Evolutionary conservation across 2,113 vertebrate species (phyloP).

Genomic region (Ornithorhynchus anatinus): DNA sequence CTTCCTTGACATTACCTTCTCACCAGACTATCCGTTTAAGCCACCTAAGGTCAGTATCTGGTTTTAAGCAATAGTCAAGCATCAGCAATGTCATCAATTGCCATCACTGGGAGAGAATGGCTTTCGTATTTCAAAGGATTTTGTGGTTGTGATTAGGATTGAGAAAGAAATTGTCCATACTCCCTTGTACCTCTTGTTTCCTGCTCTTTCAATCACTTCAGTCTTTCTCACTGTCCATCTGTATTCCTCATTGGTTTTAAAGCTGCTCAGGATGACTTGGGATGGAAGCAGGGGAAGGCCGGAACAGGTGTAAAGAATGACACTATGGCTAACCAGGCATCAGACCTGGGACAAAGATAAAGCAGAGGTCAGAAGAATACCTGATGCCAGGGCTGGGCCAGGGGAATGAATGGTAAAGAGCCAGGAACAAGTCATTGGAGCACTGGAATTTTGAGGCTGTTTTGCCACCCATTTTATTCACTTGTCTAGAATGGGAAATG

Average conservation of each 20-base stretch:
- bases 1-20: conserved; percentile 98
- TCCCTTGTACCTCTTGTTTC: background rate
- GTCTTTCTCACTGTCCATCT: background rate
- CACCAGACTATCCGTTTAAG: conserved; percentile 98
- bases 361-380: accelerated
- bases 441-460: accelerated
- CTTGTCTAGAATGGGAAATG: background rate
- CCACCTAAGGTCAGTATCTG: conserved; percentile 92
- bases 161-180: background rate
- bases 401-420: too few relatives aligned
- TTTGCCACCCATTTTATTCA: background rate
- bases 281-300: background rate
- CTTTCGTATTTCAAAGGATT: background rate
- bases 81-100: background rate
- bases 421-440: too few relatives aligned
- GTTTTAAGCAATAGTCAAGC: conserved; percentile 2
- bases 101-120: background rate
- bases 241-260: background rate
- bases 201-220: background rate
- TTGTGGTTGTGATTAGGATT: background rate
- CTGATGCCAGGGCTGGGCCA: background rate
- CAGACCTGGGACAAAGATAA: background rate
- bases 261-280: background rate
- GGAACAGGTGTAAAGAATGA: background rate
- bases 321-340: background rate